phyloP scores from a whole-genome alignment of 2,797 vertebrate genomes.

The Menidia menidia region DNA sequence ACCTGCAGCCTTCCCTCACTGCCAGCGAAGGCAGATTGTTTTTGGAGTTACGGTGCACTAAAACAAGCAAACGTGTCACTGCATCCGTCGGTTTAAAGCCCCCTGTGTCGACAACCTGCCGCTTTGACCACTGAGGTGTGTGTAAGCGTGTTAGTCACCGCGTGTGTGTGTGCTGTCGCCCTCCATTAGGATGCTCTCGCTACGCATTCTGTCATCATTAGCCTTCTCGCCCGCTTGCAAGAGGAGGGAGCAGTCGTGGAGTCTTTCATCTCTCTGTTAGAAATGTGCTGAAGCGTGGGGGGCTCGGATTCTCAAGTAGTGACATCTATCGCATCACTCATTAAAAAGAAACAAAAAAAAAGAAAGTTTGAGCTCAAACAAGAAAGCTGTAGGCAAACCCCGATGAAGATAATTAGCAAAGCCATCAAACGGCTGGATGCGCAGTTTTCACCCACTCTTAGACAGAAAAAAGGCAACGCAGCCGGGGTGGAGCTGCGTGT shows the following conservation, averaged over 20 bases:
- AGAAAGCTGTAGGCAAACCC: background rate
- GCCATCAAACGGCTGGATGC: slow-evolving; percentile 23
- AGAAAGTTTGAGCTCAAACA: background rate
- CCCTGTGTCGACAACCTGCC: background rate
- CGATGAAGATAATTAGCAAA: background rate
- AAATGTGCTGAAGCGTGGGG: slow-evolving; percentile 23
- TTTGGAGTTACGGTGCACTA: background rate
- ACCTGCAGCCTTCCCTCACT: slow-evolving; percentile 36
- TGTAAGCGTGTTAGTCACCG: slow-evolving; percentile 1
- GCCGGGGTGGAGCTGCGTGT: slow-evolving; percentile 35
- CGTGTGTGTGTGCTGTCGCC: slow-evolving; percentile 12
- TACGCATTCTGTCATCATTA: slow-evolving; percentile 31
- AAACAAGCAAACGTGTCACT: background rate
- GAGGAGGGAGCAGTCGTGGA: slow-evolving; percentile 13
- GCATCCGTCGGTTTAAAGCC: background rate
- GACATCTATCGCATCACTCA: slow-evolving; percentile 6
- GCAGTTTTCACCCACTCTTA: slow-evolving; percentile 19
- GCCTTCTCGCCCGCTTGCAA: slow-evolving; percentile 18
- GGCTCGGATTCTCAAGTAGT: slow-evolving; percentile 11
- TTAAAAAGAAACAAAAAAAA: background rate
- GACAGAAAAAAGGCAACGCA: slow-evolving; percentile 19
- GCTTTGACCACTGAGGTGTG: slow-evolving; percentile 4
- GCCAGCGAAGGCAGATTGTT: slow-evolving; percentile 27
- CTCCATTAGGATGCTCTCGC: slow-evolving; percentile 21
- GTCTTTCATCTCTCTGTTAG: slow-evolving; percentile 19